Evolutionary conservation across 2,797 vertebrate genomes (phyloP), one percentile per base, ranked within the genome.

Genomic region (Stomatorhinus walkeri): DNA sequence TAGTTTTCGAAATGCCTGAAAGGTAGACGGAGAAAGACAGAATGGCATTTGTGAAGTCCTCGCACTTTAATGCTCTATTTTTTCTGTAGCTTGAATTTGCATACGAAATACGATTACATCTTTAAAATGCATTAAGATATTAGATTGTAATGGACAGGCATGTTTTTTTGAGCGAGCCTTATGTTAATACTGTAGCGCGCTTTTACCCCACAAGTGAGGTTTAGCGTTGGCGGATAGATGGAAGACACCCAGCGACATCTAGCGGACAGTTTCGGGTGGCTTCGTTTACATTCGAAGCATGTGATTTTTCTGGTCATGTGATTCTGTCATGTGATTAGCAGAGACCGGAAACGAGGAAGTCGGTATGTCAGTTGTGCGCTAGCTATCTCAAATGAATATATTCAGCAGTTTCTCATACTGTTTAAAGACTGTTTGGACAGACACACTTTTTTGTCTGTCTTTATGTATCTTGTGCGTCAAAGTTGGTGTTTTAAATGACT

Each of bases 1-100:
- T 88, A 22, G 16, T 84, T 88, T 64, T 83, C 79, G 19, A 28
- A 68, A 68, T 85, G 81, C 28, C 59, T 86, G 19, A 85, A 85
- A 86, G 48, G 19, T 48, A 43, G 24, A 12, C 48, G 54, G 28
- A 68, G n/a, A 68, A 19, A 56, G 32, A 46, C 14, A 2, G 43
- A 64, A 87, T 68, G 24, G 36, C n/a, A 28, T 87, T 54, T 87
- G 16, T 28, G 40, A 43, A 19, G 84, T 49, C 3, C 49, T 85
- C 48, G 51, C 84, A 36, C 68, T 72, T 72, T 72, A 36, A 72
- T 36, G 32, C 28, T 36, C 12, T 36, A 14, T 7, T 72, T 72
- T 72, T 81, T 46, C 16, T 81, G 8, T 46, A n/a, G 40, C 36
- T 81, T 46, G 40, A 72, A 14, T 40, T n/a, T 22, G 19, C 36